A percentile compares a stretch with the other conserved stretches of the same genome.
phyloP scores from a whole-genome alignment of 2,797 vertebrate genomes.

The Pygocentrus nattereri region DNA sequence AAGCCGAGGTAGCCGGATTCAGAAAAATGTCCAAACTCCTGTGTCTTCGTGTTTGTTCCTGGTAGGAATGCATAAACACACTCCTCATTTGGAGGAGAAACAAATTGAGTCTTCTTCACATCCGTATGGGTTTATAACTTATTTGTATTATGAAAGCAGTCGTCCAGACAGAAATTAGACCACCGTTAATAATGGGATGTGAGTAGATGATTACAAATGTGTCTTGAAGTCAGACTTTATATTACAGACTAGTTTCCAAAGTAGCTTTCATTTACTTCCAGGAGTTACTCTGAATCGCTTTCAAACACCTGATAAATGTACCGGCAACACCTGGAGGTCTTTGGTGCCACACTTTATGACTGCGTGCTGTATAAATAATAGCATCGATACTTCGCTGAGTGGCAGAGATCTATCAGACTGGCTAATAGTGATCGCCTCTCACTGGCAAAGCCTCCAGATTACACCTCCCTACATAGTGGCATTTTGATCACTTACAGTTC shows the following conservation, averaged over 20 bases:
- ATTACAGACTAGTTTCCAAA: too few species aligned
- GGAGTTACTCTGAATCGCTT: constrained; percentile 43
- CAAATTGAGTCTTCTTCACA: constrained; percentile 70
- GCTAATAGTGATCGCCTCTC: constrained; percentile 60
- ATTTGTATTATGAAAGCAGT: constrained; percentile 42
- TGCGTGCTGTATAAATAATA: constrained; percentile 45
- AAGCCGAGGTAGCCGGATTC: constrained; percentile 71
- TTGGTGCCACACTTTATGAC: constrained; percentile 24
- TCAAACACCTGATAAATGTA: constrained; percentile 42
- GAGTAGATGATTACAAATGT: constrained; percentile 25
- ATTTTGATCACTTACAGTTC: constrained; percentile 64
- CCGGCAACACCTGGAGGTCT: constrained; percentile 37
- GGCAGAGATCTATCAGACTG: constrained; percentile 52
- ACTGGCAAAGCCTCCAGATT: constrained; percentile 58
- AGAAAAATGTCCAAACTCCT: constrained; percentile 43
- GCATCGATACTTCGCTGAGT: constrained; percentile 42
- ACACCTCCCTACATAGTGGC: constrained; percentile 46
- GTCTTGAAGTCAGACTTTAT: constrained; percentile 28
- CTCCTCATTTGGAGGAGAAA: constrained; percentile 53
- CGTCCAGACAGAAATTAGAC: constrained; percentile 24
- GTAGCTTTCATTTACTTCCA: constrained; percentile 17
- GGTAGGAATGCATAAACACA: constrained; percentile 57
- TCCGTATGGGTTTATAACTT: constrained; percentile 64
- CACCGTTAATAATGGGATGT: constrained; percentile 28
- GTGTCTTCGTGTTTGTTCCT: constrained; percentile 64